These are phyloP conservation scores for Trematocara nigrifrons DNA, from an alignment of 2,113 vertebrate genomes.

Conservation along the genomic window DNA sequence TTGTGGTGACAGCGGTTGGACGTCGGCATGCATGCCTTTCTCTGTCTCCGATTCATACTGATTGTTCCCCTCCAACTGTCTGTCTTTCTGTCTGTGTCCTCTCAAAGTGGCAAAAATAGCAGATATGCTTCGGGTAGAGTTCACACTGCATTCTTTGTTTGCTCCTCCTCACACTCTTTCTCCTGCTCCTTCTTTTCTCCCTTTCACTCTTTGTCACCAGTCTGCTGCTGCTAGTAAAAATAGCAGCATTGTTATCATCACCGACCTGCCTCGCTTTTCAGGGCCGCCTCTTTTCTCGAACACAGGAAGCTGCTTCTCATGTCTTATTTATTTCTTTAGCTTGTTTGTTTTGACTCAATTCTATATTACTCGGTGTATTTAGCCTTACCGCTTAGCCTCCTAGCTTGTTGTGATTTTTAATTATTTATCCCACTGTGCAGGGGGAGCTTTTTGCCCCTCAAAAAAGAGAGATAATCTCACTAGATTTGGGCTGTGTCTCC, in stretches of 20 bases:
- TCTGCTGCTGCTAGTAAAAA: conserved; percentile 65
- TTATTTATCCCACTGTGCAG: conserved; percentile 3
- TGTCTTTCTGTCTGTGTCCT: not conserved
- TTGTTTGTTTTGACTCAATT: conserved; percentile 22
- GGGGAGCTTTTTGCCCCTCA: not conserved
- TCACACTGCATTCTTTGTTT: conserved; percentile 62
- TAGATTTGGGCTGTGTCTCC: not conserved
- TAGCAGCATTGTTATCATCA: conserved; percentile 63
- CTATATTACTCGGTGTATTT: not conserved
- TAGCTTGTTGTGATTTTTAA: conserved; percentile 1
- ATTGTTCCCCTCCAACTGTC: not conserved
- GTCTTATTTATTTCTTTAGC: conserved; percentile 35
- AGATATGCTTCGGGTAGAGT: conserved; percentile 31
- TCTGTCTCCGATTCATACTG: conserved; percentile 10
- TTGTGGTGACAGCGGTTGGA: conserved; percentile 8
- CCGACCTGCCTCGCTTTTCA: conserved; percentile 21
- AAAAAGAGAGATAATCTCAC: not conserved
- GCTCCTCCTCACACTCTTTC: conserved; percentile 36
- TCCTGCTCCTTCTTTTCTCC: conserved; percentile 22
- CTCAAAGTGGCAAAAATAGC: conserved; percentile 24
- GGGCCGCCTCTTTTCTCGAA: conserved; percentile 19
- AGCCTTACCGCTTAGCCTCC: not conserved
- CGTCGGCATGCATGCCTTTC: not conserved
- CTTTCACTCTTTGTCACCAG: conserved; percentile 45
- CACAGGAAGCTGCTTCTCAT: conserved; percentile 48